Conservation (phyloP, 2,888 invertebrate species). For the Rhagium mordax region DNA sequence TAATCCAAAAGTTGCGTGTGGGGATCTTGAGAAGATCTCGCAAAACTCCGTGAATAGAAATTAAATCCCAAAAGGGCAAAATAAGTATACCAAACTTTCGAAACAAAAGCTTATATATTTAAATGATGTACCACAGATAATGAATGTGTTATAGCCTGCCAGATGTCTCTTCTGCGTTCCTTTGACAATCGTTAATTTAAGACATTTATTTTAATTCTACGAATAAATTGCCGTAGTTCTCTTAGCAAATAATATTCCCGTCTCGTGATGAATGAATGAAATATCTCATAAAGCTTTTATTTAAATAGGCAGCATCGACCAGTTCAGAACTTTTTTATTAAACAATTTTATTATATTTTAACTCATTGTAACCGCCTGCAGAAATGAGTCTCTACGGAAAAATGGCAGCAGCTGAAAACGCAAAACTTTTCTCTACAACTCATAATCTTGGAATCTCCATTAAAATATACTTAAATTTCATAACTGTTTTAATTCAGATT, state of each 20-base stretch:
- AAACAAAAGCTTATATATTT: constrained; percentile 33
- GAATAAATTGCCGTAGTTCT: background rate
- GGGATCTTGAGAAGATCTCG: constrained; percentile 34
- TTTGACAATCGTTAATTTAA: constrained; percentile 20
- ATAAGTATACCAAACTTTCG: constrained; percentile 6
- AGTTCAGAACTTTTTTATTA: background rate
- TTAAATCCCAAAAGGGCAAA: constrained; percentile 27
- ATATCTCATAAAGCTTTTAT: background rate
- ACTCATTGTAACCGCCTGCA: constrained; percentile 1
- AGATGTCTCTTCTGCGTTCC: constrained; percentile 16
- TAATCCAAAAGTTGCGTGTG: constrained; percentile 36
- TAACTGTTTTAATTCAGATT: background rate
- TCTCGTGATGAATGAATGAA: background rate
- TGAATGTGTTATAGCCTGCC: constrained; percentile 28
- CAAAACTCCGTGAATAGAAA: constrained; percentile 35
- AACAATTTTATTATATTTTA: background rate
- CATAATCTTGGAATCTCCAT: constrained; percentile 2
- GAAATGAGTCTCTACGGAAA: background rate
- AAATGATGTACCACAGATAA: constrained; percentile 36
- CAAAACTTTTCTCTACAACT: background rate
- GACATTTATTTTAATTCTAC: constrained; percentile 7
- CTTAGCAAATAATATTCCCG: background rate
- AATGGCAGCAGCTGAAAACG: background rate
- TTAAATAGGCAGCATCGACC: background rate
- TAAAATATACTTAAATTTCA: background rate